phyloP scores from a whole-genome alignment of 2,113 vertebrate species.

The Tinamus guttatus region DNA sequence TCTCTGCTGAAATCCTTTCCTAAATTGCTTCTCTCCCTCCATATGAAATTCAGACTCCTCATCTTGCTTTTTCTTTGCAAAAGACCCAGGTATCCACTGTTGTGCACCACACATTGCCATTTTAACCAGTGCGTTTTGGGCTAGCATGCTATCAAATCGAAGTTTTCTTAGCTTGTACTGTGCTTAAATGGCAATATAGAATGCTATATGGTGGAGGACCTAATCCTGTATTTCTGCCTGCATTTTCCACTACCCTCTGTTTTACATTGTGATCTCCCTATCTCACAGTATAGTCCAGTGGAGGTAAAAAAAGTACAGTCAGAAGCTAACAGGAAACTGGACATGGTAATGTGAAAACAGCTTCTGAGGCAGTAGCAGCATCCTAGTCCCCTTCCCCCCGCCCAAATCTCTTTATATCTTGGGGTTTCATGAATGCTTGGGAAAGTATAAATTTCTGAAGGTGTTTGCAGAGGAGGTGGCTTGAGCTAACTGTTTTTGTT shows the following conservation, averaged over 20 bases:
- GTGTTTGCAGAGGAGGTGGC: neutral
- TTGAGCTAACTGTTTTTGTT: slow-evolving; percentile 1
- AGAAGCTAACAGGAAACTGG: neutral
- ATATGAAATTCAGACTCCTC: neutral
- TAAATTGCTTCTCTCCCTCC: neutral
- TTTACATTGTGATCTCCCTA: neutral
- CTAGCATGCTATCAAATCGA: neutral
- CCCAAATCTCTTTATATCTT: neutral
- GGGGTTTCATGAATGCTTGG: neutral
- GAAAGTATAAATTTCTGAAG: neutral
- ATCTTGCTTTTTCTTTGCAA: neutral
- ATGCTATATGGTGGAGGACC: neutral
- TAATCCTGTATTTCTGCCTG: neutral
- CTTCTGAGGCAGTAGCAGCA: neutral
- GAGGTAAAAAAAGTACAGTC: neutral
- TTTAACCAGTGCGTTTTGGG: neutral
- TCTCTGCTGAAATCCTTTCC: neutral
- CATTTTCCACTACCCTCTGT: neutral
- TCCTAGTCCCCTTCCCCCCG: neutral
- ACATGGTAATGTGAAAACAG: neutral
- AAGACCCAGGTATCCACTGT: neutral
- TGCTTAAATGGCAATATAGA: neutral
- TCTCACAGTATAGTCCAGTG: neutral
- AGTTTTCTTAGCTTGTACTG: neutral
- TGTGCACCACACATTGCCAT: neutral